phyloP scores from a whole-genome alignment of 1,140 invertebrate genomes.

The Papilio machaon region DNA sequence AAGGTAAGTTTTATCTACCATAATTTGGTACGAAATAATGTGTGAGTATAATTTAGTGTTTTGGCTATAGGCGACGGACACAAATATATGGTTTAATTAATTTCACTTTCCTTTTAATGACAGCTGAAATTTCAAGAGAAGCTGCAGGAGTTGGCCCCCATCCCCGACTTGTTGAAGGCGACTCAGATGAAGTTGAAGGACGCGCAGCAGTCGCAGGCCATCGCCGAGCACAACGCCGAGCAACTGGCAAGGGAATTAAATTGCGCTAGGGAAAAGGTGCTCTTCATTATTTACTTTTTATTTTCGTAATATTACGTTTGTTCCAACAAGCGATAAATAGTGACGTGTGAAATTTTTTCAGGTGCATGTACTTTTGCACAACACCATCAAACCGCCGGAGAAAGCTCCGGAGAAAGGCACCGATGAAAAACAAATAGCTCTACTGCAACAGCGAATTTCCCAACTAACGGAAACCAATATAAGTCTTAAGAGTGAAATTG shows the following conservation, averaged over 20 bases:
- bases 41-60: neutral
- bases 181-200: constrained; percentile 88
- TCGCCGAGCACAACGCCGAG: constrained; percentile 85
- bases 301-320: neutral
- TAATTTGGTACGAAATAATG: neutral
- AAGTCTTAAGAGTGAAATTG: constrained; percentile 65
- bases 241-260: constrained; percentile 83
- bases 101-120: neutral
- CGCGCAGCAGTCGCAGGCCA: constrained; percentile 84
- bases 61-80: neutral
- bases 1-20: constrained; percentile 80
- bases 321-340: neutral
- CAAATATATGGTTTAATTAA: neutral
- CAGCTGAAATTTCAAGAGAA: constrained; percentile 88
- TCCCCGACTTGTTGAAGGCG: constrained; percentile 88
- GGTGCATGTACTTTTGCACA: constrained; percentile 69
- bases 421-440: constrained; percentile 70
- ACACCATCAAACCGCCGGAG: constrained; percentile 63
- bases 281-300: neutral
- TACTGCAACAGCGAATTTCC: constrained; percentile 64
- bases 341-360: constrained; percentile 39
- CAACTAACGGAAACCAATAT: constrained; percentile 67
- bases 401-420: constrained; percentile 59
- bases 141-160: constrained; percentile 86
- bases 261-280: constrained; percentile 82